Base-by-base conservation (phyloP, 2,113 vertebrate species). In the Corythornis madagascariensis region DNA sequence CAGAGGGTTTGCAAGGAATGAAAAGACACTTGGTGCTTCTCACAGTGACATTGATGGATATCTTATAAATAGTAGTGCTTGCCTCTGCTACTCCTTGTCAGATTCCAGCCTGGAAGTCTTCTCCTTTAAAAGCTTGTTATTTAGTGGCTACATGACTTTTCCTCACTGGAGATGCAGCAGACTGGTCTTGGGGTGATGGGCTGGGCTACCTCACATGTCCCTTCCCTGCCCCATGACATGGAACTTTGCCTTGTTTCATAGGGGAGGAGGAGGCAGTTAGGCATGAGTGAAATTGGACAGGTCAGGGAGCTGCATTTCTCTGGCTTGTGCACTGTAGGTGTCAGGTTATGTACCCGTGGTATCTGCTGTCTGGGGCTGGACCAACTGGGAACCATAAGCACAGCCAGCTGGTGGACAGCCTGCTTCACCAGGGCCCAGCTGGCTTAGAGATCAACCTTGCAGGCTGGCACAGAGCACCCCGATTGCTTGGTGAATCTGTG, bases 191-290 rank as follows among this genome's bases (percentile, higher is more conserved):
- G n/a, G 47, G 4, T 40, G 38, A 3, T 55, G 60, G 33, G 20
- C 40, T 77, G 77, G 17, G 67, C 67, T 82, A 50, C 78, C 29
- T 28, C 64, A 3, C 3, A 7, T 1, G 3, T 64, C 29, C 72
- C 16, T 28, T 66, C 29, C 56, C 31, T 86, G 22, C 11, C 26
- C n/a, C 10, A 2, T 3, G 7, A 4, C 0, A 0, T 17, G 29
- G 25, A 75, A n/a, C 29, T 86, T 5, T 76, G 63, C 47, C 77
- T 53, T 1, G 5, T n/a, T 67, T 63, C 16, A 2, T 0, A 3
- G 15, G 19, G 15, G 2, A 59, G 26, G 31, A 55, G 70, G 5
- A 73, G 38, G 13, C 35, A 4, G 10, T 31, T 6, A 20, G 53
- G 10, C 6, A 7, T 9, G 55, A 42, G 28, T 24, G 60, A 22